Evolutionary conservation across 2,888 invertebrate species (phyloP), one percentile per base, ranked within the genome.

Genomic region (Branchipolynoe longqiensis): DNA sequence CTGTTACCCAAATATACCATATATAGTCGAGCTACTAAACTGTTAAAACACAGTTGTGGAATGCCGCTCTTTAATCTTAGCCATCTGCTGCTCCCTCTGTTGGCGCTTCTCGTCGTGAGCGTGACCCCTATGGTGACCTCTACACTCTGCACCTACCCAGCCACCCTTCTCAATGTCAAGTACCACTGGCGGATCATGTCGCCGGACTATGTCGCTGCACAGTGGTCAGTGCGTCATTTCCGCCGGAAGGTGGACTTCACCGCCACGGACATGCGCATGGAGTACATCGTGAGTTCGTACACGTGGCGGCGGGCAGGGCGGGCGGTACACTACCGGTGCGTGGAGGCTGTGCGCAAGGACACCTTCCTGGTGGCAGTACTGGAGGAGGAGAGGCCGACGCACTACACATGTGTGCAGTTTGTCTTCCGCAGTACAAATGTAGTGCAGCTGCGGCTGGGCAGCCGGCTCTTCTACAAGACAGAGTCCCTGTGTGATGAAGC

Each of bases 191-290:
- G 48, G 28, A 48, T 78, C 48, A 78, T 48, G 78, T 78, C 78
- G 48, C 78, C 78, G 4, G 78, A 78, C 28, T 25, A 48, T 33
- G 48, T 48, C n/a, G 41, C 78, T n/a, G n/a, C n/a, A n/a, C n/a
- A n/a, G n/a, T n/a, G n/a, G n/a, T 54, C 41, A n/a, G 41, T 78
- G 14, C 78, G 28, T 78, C 78, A 78, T 48, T 78, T 78, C 78
- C 78, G 78, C 25, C 78, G 78, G 78, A 78, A 78, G 78, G 78
- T 78, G 28, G 54, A 48, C 28, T 78, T 78, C 28, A 78, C 28
- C 41, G 4, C 31, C 18, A 78, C 25, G 31, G 78, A 78, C 54
- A 78, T 78, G 78, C 78, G 78, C 78, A 78, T 78, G 22, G 78
- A 78, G 28, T 41, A 41, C 78, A 78, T 78, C 78, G 25, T 28